Evolutionary conservation across 1,140 invertebrate species (phyloP).

Genomic region (Euglossa dilemma): DNA sequence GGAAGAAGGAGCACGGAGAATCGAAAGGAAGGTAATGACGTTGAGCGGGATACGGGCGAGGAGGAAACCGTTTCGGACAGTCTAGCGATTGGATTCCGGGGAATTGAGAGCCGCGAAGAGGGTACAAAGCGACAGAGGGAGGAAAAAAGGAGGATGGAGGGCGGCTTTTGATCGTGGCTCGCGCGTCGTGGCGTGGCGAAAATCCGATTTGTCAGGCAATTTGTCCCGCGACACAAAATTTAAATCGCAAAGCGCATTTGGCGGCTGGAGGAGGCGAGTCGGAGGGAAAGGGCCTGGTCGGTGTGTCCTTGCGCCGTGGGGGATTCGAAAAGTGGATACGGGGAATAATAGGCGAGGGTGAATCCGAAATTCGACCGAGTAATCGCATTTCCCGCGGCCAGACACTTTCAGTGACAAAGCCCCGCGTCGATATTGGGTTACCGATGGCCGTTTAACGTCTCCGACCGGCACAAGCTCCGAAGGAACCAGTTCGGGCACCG

Average conservation of each 20-base stretch:
- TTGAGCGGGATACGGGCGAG: background rate
- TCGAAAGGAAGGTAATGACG: background rate
- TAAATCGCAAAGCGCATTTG: constrained; percentile 80
- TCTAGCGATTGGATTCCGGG: constrained; percentile 49
- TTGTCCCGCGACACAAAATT: constrained; percentile 81
- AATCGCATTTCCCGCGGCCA: constrained; percentile 76
- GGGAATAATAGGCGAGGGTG: constrained; percentile 79
- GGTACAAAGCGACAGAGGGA: constrained; percentile 37
- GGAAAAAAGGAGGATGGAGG: constrained; percentile 17
- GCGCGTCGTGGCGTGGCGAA: constrained; percentile 57
- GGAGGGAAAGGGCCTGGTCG: background rate
- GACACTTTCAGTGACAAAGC: constrained; percentile 59
- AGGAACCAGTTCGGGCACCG: background rate
- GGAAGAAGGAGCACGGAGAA: background rate
- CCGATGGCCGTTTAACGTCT: constrained; percentile 39
- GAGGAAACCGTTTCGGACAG: constrained; percentile 41
- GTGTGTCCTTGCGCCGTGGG: constrained; percentile 72
- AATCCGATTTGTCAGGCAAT: constrained; percentile 81
- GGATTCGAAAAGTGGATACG: constrained; percentile 78
- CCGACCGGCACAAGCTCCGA: background rate
- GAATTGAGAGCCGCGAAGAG: constrained; percentile 42
- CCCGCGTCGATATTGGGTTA: constrained; percentile 41
- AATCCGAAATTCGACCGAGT: constrained; percentile 77
- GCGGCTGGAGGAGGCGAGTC: constrained; percentile 25
- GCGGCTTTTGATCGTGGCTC: constrained; percentile 51